A percentile compares a stretch with the other conserved stretches of the same genome.
phyloP scores from a whole-genome alignment of 2,888 invertebrate species.

The Macrosiphum euphorbiae region DNA sequence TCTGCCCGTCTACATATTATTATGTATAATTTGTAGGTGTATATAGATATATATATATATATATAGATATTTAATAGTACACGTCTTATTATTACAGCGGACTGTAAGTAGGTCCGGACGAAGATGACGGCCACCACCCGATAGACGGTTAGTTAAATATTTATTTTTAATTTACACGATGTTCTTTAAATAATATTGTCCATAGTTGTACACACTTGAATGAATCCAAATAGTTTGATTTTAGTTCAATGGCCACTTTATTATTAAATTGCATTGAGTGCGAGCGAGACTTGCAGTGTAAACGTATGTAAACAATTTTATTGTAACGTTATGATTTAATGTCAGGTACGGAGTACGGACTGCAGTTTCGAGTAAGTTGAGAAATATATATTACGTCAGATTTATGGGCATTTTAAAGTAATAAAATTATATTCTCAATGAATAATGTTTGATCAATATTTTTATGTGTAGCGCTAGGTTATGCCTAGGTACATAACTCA shows the following conservation, averaged over 20 bases:
- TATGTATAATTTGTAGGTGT: neutral
- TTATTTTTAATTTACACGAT: constrained; percentile 3
- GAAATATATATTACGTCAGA: neutral
- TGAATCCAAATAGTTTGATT: neutral
- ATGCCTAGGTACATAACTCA: too few relatives aligned
- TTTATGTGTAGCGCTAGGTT: too few relatives aligned
- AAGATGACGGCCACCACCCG: neutral
- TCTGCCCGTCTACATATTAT: neutral
- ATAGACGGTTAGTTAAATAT: neutral
- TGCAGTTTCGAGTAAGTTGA: neutral
- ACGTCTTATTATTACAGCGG: neutral
- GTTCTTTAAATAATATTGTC: neutral
- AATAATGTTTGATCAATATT: too few relatives aligned
- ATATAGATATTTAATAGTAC: neutral
- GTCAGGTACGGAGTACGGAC: too few relatives aligned
- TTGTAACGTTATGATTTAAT: neutral
- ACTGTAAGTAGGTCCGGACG: neutral
- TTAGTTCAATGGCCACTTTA: neutral
- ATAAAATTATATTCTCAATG: neutral
- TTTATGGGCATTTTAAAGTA: neutral
- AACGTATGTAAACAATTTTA: neutral
- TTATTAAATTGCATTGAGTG: neutral
- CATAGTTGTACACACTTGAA: neutral
- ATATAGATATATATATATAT: neutral
- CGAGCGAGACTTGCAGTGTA: neutral